Evolutionary conservation across 2,113 vertebrate species (phyloP), one percentile per base, ranked within the genome.

Genomic region (Phyllopteryx taeniolatus): DNA sequence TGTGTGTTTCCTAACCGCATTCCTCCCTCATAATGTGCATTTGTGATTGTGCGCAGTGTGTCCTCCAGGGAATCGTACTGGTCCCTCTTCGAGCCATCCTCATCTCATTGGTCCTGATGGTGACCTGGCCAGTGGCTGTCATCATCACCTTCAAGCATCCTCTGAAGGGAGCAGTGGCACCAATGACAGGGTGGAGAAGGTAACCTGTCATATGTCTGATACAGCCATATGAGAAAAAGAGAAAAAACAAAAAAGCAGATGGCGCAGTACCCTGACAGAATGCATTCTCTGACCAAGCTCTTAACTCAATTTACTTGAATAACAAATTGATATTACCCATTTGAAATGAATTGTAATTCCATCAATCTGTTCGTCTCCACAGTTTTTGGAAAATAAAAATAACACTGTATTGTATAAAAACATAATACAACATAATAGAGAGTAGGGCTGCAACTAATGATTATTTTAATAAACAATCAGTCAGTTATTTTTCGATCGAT

Each of bases 121-220:
- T 95, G 61, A 91, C 93, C 0, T 99, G 96, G 98, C 91, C 93
- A 0, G 90, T 95, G 68, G 91, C 95, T 20, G 79, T 89, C 19
- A 35, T 95, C 43, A 93, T 92, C 78, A 96, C 94, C 57, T 90
- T 89, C 60, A 79, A 75, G 78, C 88, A 84, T 72, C 91, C 90
- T 13, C 86, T 92, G 73, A 95, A 92, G 88, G 92, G 88, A 77
- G 85, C 86, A 0, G 81, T 90, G 79, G 88, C 92, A 63, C 97
- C 96, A 0, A 85, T 98, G 81, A 88, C 77, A 27, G 95, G 94
- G 75, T 99, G 98, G 98, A 96, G 94, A 90, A 93, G 96, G 98
- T 99, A 95, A 93, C 60, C 54, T 39, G 17, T n/a, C 9, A 17
- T 17, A 47, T 8, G 3, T 14, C 15, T 6, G 15, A 13, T 14